These are phyloP conservation scores for Cynodonichthys magdalenae DNA, from an alignment of 2,797 vertebrate genomes.

Conservation along the genomic window DNA sequence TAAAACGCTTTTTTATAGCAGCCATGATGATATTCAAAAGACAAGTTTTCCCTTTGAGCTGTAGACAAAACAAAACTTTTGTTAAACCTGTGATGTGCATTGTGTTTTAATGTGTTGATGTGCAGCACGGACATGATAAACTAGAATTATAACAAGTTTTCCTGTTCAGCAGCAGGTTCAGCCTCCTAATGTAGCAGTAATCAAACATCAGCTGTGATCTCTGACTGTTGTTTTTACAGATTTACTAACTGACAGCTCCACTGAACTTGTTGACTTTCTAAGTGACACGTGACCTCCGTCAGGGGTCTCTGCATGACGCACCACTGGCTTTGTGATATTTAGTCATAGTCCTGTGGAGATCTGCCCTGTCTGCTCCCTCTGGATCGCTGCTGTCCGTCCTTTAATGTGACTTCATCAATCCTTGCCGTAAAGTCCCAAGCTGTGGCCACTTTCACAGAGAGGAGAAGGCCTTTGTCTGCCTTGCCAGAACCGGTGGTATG, in stretches of 20 bases:
- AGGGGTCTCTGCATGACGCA: constrained; percentile 27
- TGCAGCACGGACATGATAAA: neutral
- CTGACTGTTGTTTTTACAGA: constrained; percentile 3
- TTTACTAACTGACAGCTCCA: constrained; percentile 20
- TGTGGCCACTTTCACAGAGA: constrained; percentile 37
- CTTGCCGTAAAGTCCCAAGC: constrained; percentile 33
- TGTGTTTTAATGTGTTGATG: neutral
- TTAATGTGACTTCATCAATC: constrained; percentile 63
- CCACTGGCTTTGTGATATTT: constrained; percentile 39
- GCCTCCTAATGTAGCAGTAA: neutral
- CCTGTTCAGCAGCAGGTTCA: neutral
- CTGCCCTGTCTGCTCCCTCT: constrained; percentile 48
- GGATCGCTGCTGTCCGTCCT: constrained; percentile 48
- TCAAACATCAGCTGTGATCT: neutral
- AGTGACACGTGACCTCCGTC: constrained; percentile 14
- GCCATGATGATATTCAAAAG: too few species aligned
- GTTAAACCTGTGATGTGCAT: neutral
- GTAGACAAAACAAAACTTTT: neutral
- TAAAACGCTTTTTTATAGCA: neutral
- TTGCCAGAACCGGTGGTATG: constrained; percentile 30
- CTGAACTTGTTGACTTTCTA: neutral
- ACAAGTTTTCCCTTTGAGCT: neutral
- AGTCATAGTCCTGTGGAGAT: constrained; percentile 43
- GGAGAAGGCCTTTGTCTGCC: constrained; percentile 34
- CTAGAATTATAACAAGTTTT: neutral